Conservation (phyloP, 2,113 vertebrate genomes). For the Varanus komodoensis region DNA sequence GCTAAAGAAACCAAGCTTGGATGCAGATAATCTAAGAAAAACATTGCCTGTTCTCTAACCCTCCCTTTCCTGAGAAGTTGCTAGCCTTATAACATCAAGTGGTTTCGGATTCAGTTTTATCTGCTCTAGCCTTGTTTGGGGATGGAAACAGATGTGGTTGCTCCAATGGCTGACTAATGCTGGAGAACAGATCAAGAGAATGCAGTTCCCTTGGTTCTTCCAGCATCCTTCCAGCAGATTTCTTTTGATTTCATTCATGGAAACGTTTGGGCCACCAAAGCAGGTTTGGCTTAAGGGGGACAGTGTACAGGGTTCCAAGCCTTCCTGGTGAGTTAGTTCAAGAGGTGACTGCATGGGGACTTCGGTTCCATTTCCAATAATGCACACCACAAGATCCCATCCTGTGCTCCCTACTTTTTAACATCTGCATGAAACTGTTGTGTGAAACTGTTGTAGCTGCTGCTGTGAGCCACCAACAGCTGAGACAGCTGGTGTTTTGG, state of each 20-base stretch:
- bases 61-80: background rate
- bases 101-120: background rate
- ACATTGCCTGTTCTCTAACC: too few relatives aligned
- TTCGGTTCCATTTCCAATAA: background rate
- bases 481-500: too few relatives aligned
- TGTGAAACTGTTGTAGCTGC: background rate
- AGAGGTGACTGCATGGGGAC: too few relatives aligned
- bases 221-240: background rate
- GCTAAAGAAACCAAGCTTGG: background rate
- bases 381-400: background rate
- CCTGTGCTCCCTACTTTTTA: too few relatives aligned
- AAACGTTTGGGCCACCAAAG: too few relatives aligned
- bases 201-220: background rate
- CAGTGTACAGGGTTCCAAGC: too few relatives aligned
- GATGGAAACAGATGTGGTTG: background rate
- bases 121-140: background rate
- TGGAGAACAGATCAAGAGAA: background rate
- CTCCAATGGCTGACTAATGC: background rate
- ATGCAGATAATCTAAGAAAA: too few relatives aligned
- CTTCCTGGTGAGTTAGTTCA: too few relatives aligned
- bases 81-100: background rate
- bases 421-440: too few relatives aligned
- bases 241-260: too few relatives aligned
- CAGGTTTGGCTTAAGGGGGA: too few relatives aligned
- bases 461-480: background rate